Percentiles rank a stretch among this genome's conserved stretches.
Conservation (phyloP, 2,797 vertebrate species). For the Xiphorhynchus erythropygius region DNA sequence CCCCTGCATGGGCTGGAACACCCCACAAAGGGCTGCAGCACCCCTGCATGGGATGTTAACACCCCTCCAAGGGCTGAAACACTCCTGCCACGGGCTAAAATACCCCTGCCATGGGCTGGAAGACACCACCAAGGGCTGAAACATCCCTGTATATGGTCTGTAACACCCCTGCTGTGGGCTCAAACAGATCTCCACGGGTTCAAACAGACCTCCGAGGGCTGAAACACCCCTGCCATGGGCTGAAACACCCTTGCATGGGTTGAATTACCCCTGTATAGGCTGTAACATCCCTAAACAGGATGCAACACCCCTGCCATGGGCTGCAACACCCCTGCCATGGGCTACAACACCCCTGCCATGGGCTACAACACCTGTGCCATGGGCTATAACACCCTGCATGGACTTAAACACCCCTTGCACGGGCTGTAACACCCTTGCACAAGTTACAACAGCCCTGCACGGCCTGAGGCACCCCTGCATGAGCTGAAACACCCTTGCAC, state of each 20-base stretch:
- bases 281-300: background rate
- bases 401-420: fast-evolving
- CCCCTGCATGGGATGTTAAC: background rate
- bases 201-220: no score
- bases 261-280: background rate
- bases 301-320: background rate
- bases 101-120: background rate
- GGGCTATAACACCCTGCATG: no score
- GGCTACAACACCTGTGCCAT: background rate
- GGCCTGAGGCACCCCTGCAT: fast-evolving
- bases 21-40: no score
- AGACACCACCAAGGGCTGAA: background rate
- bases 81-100: fast-evolving
- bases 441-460: fast-evolving
- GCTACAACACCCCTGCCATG: fast-evolving
- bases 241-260: background rate
- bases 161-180: background rate
- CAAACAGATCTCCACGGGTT: no score
- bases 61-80: background rate
- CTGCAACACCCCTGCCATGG: background rate
- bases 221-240: no score
- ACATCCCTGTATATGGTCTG: fast-evolving
- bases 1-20: background rate
- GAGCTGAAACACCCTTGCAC: no score
- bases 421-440: fast-evolving